Conservation (phyloP, 2,113 vertebrate genomes). For the Fregetta grallaria region DNA sequence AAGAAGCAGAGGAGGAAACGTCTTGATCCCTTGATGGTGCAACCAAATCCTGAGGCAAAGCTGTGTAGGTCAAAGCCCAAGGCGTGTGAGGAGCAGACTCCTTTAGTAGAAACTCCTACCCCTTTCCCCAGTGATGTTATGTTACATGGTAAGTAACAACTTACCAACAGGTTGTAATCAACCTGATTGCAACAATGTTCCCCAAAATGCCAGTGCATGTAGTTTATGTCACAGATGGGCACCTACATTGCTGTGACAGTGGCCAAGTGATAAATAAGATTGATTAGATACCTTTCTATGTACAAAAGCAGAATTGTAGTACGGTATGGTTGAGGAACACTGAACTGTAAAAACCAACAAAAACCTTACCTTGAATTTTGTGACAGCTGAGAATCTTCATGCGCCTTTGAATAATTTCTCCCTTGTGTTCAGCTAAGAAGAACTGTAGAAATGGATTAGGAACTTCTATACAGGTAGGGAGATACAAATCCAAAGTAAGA, state of each 20-base stretch:
- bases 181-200: not conserved
- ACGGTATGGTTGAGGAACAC: not conserved
- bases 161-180: not conserved
- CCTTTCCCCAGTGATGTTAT: conserved; percentile 68
- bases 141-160: conserved; percentile 79
- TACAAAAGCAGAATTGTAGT: not conserved
- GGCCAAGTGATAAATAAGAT: not conserved
- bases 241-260: not conserved
- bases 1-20: conserved; percentile 92
- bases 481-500: not conserved
- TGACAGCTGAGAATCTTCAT: not conserved
- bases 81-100: conserved; percentile 83
- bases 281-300: not conserved
- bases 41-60: conserved; percentile 88
- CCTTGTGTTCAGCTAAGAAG: not conserved
- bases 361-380: not conserved
- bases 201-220: not conserved
- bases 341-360: not conserved
- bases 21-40: conserved; percentile 90
- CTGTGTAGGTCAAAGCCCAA: conserved; percentile 76
- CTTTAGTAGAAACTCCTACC: conserved; percentile 78
- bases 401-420: not conserved
- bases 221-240: not conserved
- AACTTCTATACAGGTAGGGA: not conserved
- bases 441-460: not conserved